Conservation (phyloP, 2,888 invertebrate species). For the Bombyx huttoni region DNA sequence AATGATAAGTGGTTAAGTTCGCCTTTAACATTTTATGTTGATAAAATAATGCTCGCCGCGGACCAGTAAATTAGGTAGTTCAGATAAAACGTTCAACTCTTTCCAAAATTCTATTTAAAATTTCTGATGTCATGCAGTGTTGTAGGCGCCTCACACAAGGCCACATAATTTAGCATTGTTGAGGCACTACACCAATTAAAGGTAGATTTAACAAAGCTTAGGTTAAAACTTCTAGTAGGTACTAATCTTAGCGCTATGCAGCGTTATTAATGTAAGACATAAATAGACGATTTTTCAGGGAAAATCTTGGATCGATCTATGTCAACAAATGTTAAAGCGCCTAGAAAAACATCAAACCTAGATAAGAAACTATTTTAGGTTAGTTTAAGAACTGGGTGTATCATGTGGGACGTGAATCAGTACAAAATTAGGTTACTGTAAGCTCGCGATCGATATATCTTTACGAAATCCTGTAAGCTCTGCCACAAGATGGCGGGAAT, state of each 20-base stretch:
- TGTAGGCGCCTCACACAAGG: slow-evolving; percentile 52
- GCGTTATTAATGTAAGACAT: background rate
- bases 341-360: slow-evolving; percentile 8
- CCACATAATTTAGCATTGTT: slow-evolving; percentile 27
- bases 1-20: too few relatives aligned
- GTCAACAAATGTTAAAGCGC: slow-evolving; percentile 38
- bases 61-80: background rate
- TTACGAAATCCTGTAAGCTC: slow-evolving; percentile 63
- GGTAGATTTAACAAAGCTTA: slow-evolving; percentile 7
- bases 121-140: slow-evolving; percentile 54
- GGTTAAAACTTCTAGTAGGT: background rate
- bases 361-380: slow-evolving; percentile 9
- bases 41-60: too few relatives aligned
- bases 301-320: slow-evolving; percentile 13
- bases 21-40: too few relatives aligned
- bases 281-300: slow-evolving; percentile 1
- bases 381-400: slow-evolving; percentile 14
- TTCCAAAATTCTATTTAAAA: slow-evolving; percentile 57
- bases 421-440: slow-evolving; percentile 46
- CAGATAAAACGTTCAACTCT: slow-evolving; percentile 7
- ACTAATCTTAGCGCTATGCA: background rate
- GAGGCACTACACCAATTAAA: slow-evolving; percentile 23
- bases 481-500: slow-evolving; percentile 66
- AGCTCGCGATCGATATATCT: slow-evolving; percentile 65
- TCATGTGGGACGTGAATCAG: slow-evolving; percentile 25